Evolutionary conservation across 1,140 invertebrate species (phyloP).

Genomic region (Stegodyphus dumicola): DNA sequence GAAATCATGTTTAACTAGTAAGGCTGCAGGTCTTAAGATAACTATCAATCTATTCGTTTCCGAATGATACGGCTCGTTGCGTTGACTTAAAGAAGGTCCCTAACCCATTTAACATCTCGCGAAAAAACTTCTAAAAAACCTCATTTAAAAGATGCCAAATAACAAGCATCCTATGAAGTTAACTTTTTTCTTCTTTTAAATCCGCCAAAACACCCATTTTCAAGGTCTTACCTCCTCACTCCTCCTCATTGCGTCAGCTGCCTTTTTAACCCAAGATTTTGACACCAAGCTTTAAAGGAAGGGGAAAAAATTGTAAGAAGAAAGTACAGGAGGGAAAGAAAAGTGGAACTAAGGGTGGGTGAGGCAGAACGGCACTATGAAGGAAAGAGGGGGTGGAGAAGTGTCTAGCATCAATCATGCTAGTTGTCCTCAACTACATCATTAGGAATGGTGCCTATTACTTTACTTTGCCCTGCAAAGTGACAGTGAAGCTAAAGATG

Average conservation of each 20-base stretch:
- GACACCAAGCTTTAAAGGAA: not conserved
- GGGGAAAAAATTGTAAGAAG: not conserved
- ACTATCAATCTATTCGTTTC: no score
- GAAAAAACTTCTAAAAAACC: not conserved
- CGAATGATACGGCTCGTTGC: not conserved
- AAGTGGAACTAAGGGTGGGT: not conserved
- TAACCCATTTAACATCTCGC: conserved; percentile 1
- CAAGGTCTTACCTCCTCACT: not conserved
- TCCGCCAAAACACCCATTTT: not conserved
- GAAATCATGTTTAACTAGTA: no score
- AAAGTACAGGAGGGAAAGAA: not conserved
- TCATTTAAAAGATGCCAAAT: conserved; percentile 15
- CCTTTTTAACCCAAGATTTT: not conserved
- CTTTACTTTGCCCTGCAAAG: conserved; percentile 31
- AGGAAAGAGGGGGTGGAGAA: not conserved
- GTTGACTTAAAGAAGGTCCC: conserved; percentile 1
- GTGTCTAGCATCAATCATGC: conserved; percentile 38
- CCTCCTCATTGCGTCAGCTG: not conserved
- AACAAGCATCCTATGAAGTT: conserved; percentile 3
- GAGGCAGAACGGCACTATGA: no score
- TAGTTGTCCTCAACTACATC: conserved; percentile 52
- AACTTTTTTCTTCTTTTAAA: not conserved
- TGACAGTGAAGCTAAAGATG: conserved; percentile 42
- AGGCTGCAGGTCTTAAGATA: no score
- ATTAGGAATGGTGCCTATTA: conserved; percentile 55